Percentiles rank a stretch among this genome's conserved stretches.
Evolutionary conservation across 2,888 invertebrate genomes (phyloP).

Genomic region (Synanthedon vespiformis): DNA sequence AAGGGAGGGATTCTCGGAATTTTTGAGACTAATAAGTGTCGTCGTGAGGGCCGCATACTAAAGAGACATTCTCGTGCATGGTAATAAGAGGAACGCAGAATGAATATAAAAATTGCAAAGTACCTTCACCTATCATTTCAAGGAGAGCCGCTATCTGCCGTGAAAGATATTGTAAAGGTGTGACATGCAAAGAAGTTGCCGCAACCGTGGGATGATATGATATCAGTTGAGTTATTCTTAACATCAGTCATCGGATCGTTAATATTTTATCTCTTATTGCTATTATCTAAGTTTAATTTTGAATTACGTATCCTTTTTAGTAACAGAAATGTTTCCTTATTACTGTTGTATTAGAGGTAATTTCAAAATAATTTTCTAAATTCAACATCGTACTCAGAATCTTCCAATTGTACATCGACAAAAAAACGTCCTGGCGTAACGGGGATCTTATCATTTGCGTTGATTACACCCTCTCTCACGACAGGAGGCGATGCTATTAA

Average conservation of each 20-base stretch:
- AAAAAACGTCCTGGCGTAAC: conserved; percentile 41
- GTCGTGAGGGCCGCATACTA: conserved; percentile 58
- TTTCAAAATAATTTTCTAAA: conserved; percentile 6
- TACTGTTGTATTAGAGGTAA: conserved; percentile 1
- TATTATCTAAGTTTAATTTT: too few species aligned
- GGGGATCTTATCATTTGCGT: conserved; percentile 51
- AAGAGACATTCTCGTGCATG: conserved; percentile 51
- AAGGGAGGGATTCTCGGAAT: conserved; percentile 50
- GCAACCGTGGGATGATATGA: not conserved
- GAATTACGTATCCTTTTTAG: too few species aligned
- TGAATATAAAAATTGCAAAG: conserved; percentile 55
- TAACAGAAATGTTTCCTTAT: too few species aligned
- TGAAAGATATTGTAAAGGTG: not conserved
- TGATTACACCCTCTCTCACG: conserved; percentile 57
- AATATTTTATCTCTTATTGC: too few species aligned
- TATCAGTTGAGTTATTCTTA: not conserved
- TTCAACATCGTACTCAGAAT: conserved; percentile 38
- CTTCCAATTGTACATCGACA: conserved; percentile 32
- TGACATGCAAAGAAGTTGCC: not conserved
- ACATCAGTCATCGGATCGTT: too few species aligned
- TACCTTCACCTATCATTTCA: conserved; percentile 45
- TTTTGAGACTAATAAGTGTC: conserved; percentile 68
- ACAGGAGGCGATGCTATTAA: conserved; percentile 65
- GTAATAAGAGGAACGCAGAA: conserved; percentile 48
- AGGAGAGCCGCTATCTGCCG: not conserved